A percentile compares a stretch with the other conserved stretches of the same genome.
Evolutionary conservation across 2,113 vertebrate species (phyloP).

Genomic region (Brachyhypopomus occidentalis): DNA sequence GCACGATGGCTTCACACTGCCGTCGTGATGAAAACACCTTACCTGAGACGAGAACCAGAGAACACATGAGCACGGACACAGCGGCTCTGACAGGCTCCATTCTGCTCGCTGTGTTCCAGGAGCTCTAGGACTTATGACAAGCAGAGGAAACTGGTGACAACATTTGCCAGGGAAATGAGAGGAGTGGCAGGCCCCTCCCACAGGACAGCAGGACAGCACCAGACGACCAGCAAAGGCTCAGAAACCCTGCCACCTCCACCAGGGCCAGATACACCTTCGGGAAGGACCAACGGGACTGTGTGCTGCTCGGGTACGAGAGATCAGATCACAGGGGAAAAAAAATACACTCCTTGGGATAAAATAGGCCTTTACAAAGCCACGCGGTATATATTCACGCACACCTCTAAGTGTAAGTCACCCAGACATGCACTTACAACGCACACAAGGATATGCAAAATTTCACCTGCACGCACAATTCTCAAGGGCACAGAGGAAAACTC

Average conservation of each 20-base stretch:
- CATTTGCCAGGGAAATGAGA: slow-evolving; percentile 65
- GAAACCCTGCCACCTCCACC: slow-evolving; percentile 48
- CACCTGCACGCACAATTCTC: slow-evolving; percentile 10
- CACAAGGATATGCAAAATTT: slow-evolving; percentile 52
- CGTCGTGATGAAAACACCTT: slow-evolving; percentile 57
- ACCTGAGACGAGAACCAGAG: slow-evolving; percentile 67
- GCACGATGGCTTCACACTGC: slow-evolving; percentile 21
- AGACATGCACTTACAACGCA: slow-evolving; percentile 33
- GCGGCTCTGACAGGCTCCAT: slow-evolving; percentile 67
- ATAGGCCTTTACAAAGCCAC: background rate
- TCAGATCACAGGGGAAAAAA: slow-evolving; percentile 26
- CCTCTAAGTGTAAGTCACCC: background rate
- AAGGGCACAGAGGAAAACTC: background rate
- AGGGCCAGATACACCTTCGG: slow-evolving; percentile 41
- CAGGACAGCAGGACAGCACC: slow-evolving; percentile 65
- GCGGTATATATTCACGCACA: slow-evolving; percentile 26
- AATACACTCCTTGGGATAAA: background rate
- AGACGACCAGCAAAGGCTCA: slow-evolving; percentile 67
- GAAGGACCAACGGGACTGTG: slow-evolving; percentile 42
- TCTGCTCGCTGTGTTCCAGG: slow-evolving; percentile 68
- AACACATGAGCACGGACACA: slow-evolving; percentile 53
- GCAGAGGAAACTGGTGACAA: slow-evolving; percentile 57
- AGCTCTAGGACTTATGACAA: slow-evolving; percentile 63
- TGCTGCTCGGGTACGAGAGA: slow-evolving; percentile 6
- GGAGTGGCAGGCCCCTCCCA: slow-evolving; percentile 67